Percentiles rank a stretch among this genome's conserved stretches.
Evolutionary conservation across 2,113 vertebrate genomes (phyloP).

Genomic region (Cavia aperea): DNA sequence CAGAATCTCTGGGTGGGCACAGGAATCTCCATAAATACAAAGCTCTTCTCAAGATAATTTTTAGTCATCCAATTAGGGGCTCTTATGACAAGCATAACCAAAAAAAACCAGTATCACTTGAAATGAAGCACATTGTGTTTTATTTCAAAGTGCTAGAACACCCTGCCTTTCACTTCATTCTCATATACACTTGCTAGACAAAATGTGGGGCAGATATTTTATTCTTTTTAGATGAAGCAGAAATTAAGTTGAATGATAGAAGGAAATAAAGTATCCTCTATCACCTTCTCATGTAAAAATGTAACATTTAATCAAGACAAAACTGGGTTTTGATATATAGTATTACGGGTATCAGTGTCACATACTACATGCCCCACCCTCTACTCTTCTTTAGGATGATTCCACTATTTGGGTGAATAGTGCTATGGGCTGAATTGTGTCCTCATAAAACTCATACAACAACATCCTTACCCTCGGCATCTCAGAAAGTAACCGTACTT

Average conservation of each 20-base stretch:
- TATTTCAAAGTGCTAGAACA: slow-evolving; percentile 16
- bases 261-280: background rate
- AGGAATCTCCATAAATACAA: background rate
- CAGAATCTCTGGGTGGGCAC: background rate
- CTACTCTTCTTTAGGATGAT: background rate
- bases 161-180: background rate
- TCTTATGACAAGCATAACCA: background rate
- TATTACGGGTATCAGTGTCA: background rate
- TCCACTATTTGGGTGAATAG: background rate
- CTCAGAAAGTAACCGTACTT: background rate
- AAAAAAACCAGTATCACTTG: background rate
- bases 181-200: background rate
- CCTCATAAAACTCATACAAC: background rate
- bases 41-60: background rate
- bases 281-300: slow-evolving; percentile 5
- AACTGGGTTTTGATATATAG: background rate
- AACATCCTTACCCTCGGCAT: background rate
- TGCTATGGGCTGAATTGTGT: background rate
- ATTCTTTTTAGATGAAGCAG: background rate
- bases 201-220: background rate
- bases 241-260: background rate
- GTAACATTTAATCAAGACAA: background rate
- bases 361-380: background rate
- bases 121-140: background rate
- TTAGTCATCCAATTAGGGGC: background rate